Percentiles rank a stretch among this genome's conserved stretches.
Evolutionary conservation across 2,113 vertebrate genomes (phyloP).

Genomic region (Sclerurus mexicanus): DNA sequence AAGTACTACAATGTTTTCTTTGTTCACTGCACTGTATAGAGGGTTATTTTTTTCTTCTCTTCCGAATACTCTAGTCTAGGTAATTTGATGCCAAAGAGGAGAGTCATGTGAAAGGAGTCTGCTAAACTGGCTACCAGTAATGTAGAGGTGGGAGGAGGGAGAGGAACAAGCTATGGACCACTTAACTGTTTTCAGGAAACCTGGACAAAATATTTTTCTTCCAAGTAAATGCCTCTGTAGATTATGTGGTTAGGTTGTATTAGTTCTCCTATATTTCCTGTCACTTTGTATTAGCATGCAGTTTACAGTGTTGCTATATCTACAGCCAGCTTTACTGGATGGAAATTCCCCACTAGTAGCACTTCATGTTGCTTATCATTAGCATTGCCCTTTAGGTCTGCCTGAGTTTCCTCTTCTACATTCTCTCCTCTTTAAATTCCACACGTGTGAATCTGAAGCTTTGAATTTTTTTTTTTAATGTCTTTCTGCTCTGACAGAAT

Average conservation of each 20-base stretch:
- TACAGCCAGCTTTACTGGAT: neutral
- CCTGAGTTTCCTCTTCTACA: neutral
- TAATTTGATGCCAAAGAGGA: neutral
- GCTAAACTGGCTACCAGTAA: neutral
- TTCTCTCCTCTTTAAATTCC: neutral
- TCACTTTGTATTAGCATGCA: neutral
- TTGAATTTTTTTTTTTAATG: neutral
- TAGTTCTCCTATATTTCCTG: neutral
- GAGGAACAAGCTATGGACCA: neutral
- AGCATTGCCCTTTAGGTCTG: neutral
- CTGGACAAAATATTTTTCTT: neutral
- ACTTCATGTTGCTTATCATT: neutral
- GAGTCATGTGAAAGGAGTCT: neutral
- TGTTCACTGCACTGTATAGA: neutral
- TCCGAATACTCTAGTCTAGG: neutral
- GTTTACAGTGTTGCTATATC: neutral
- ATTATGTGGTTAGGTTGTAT: neutral
- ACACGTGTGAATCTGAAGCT: neutral
- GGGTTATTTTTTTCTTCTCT: neutral
- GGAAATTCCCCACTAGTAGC: neutral
- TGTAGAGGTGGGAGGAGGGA: neutral
- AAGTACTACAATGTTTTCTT: neutral
- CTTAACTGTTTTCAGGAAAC: neutral
- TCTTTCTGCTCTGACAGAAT: neutral
- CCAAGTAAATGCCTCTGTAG: neutral